phyloP scores from a whole-genome alignment of 2,797 vertebrate species.

The Eulemur rubriventer region DNA sequence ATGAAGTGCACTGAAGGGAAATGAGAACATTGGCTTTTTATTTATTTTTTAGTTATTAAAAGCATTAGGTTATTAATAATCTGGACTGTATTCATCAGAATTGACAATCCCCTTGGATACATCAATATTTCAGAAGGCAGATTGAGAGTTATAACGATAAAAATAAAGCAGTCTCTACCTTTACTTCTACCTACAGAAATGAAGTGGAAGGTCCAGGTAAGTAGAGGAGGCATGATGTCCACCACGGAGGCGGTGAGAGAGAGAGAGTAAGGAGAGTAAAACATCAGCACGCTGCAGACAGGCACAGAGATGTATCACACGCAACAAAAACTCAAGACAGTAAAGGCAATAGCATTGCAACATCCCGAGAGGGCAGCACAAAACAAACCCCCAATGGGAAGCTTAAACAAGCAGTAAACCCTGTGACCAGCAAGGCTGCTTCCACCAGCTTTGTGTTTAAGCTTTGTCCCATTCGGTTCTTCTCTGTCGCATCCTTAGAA shows the following conservation, averaged over 20 bases:
- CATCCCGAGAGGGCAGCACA: conserved; percentile 16
- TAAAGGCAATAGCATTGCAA: background rate
- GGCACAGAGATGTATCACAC: conserved; percentile 34
- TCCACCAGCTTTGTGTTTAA: conserved; percentile 43
- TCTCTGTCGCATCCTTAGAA: conserved; percentile 29
- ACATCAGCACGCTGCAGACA: conserved; percentile 72
- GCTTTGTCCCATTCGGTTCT: conserved; percentile 60
- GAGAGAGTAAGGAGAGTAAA: conserved; percentile 69
- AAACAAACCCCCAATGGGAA: conserved; percentile 52
- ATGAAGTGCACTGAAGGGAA: background rate
- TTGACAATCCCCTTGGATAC: background rate
- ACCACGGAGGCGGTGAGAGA: conserved; percentile 78
- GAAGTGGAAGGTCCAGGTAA: conserved; percentile 87
- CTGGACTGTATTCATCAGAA: conserved; percentile 58
- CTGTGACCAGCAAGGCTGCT: conserved; percentile 10
- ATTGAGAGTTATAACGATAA: conserved; percentile 72
- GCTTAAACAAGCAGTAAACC: conserved; percentile 55
- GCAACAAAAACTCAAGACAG: background rate
- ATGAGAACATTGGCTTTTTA: background rate
- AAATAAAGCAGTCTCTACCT: conserved; percentile 93
- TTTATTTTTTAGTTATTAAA: conserved; percentile 28
- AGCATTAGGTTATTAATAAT: conserved; percentile 31
- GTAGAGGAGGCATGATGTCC: conserved; percentile 87
- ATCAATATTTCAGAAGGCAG: conserved; percentile 73
- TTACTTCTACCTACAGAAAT: conserved; percentile 97